Conservation (phyloP, 2,113 vertebrate species). For the Hucho hucho region DNA sequence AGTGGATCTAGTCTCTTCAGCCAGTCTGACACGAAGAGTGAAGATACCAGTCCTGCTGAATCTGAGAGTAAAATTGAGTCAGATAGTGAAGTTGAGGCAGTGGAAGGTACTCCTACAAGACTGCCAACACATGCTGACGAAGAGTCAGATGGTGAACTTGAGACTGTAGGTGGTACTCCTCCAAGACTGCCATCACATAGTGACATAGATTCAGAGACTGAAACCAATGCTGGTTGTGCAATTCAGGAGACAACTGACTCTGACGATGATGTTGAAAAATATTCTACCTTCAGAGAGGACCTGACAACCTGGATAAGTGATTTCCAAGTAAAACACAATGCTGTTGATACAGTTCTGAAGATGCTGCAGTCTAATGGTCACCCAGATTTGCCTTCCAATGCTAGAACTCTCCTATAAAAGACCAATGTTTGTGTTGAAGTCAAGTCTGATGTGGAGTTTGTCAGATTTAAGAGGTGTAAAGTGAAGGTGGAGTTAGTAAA, state of each 20-base stretch:
- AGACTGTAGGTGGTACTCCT: neutral
- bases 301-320: slow-evolving; percentile 6
- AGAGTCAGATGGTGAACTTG: no score
- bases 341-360: slow-evolving; percentile 7
- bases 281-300: neutral
- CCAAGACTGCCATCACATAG: neutral
- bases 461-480: neutral
- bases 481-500: neutral
- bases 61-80: no score
- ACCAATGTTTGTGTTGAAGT: neutral
- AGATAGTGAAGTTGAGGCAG: no score
- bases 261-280: neutral
- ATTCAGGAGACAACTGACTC: slow-evolving; percentile 2
- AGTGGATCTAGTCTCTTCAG: no score
- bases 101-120: no score
- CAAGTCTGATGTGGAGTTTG: neutral
- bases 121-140: no score
- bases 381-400: neutral
- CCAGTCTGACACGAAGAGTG: no score
- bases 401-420: neutral
- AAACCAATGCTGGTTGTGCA: neutral
- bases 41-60: no score
- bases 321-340: slow-evolving; percentile 18
- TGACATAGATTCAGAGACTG: neutral
- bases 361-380: slow-evolving; percentile 3